These are phyloP conservation scores for Iselma pallidipennis DNA, from an alignment of 2,888 invertebrate species.

Conservation along the genomic window DNA sequence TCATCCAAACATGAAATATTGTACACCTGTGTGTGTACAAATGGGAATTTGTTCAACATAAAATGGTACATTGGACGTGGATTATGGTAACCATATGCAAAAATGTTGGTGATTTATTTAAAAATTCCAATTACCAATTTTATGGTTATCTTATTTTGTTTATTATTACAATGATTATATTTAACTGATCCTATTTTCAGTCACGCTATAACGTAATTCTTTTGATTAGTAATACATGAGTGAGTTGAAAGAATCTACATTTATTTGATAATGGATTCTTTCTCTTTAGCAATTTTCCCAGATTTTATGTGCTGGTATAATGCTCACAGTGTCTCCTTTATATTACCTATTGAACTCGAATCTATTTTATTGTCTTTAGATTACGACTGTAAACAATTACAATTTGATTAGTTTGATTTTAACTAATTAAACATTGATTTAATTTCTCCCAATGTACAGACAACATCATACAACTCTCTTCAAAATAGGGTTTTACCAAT, in stretches of 20 bases:
- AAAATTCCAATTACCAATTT: not conserved
- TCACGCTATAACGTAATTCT: not conserved
- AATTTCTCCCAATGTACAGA: too few relatives aligned
- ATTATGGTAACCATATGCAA: too few relatives aligned
- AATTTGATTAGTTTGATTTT: not conserved
- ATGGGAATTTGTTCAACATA: not conserved
- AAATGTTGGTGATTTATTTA: too few relatives aligned
- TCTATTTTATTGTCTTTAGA: not conserved
- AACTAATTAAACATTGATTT: not conserved
- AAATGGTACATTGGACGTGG: too few relatives aligned
- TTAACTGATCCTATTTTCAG: not conserved
- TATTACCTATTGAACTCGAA: not conserved
- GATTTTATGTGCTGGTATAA: too few relatives aligned
- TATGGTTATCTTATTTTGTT: not conserved
- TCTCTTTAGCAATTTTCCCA: too few relatives aligned
- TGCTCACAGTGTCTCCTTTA: not conserved
- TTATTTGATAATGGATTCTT: not conserved
- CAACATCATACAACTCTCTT: too few relatives aligned
- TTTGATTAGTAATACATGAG: not conserved
- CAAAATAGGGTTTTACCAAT: too few relatives aligned
- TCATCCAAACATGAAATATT: not conserved
- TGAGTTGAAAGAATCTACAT: not conserved
- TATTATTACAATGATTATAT: not conserved
- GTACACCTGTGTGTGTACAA: not conserved
- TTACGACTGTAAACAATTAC: not conserved